Evolutionary conservation across 2,888 invertebrate species (phyloP).

Genomic region (Cyclophora punctaria): DNA sequence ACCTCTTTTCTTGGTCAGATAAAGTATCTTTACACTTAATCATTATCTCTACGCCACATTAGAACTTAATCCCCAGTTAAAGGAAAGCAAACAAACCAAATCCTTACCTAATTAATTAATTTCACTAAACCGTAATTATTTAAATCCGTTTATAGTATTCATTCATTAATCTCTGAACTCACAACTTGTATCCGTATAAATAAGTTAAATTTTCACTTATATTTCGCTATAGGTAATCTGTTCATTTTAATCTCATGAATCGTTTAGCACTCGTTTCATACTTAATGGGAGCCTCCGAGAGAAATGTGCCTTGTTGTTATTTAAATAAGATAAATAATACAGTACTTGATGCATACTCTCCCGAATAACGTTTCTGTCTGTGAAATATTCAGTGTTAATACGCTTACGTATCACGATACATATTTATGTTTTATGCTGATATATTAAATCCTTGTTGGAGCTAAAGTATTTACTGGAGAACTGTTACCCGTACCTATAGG

Average conservation of each 20-base stretch:
- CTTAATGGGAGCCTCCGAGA: conserved; percentile 20
- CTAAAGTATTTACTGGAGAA: too few species aligned
- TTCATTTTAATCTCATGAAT: conserved; percentile 24
- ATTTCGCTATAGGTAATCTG: conserved; percentile 4
- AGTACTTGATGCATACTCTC: conserved; percentile 43
- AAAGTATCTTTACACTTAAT: too few species aligned
- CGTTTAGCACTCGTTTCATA: conserved; percentile 30
- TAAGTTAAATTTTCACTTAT: not conserved
- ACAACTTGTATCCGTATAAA: not conserved
- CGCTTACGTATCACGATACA: conserved; percentile 37
- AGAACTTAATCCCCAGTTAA: too few species aligned
- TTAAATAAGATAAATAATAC: conserved; percentile 45
- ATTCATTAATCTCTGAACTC: not conserved
- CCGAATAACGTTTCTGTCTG: conserved; percentile 31
- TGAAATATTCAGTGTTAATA: conserved; percentile 54
- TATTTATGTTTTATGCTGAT: conserved; percentile 36
- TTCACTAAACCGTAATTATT: too few species aligned
- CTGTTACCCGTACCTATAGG: too few species aligned
- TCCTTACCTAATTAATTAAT: too few species aligned
- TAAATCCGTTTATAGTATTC: not conserved
- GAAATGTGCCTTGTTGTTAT: conserved; percentile 18
- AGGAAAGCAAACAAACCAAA: too few species aligned
- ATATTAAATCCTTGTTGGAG: conserved; percentile 12
- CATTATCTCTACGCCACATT: too few species aligned
- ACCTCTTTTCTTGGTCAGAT: too few species aligned